These are phyloP conservation scores for Irena cyanogastra DNA, from an alignment of 2,113 vertebrate species.

Conservation along the genomic window DNA sequence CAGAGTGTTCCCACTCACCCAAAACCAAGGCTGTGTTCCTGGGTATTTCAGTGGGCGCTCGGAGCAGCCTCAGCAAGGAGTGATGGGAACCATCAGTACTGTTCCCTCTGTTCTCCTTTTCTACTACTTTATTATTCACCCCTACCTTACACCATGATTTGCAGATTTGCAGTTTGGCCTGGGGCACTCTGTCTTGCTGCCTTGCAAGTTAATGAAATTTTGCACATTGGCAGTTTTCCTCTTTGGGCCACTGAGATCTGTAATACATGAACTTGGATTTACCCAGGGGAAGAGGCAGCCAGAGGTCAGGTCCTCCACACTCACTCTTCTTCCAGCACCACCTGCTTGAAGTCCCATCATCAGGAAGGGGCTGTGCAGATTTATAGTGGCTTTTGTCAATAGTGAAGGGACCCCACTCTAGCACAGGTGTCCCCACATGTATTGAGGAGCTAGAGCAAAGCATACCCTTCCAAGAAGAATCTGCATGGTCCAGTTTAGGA, in stretches of 20 bases:
- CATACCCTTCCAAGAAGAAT: rapidly evolving
- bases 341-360: neutral
- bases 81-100: neutral
- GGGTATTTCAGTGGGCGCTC: neutral
- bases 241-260: neutral
- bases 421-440: rapidly evolving
- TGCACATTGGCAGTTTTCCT: neutral
- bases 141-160: neutral
- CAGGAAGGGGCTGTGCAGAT: neutral
- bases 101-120: neutral
- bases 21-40: neutral
- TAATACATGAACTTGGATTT: rapidly evolving
- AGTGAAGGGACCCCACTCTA: neutral
- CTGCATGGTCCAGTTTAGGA: neutral
- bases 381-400: neutral
- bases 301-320: neutral
- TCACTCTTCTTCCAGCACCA: neutral
- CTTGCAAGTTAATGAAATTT: neutral
- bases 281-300: neutral
- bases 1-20: neutral
- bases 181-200: neutral
- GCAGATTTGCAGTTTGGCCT: neutral
- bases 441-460: neutral
- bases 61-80: neutral
- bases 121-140: neutral